Base-by-base conservation (phyloP, 1,140 invertebrate species). In the Sminthurides bifidus region DNA sequence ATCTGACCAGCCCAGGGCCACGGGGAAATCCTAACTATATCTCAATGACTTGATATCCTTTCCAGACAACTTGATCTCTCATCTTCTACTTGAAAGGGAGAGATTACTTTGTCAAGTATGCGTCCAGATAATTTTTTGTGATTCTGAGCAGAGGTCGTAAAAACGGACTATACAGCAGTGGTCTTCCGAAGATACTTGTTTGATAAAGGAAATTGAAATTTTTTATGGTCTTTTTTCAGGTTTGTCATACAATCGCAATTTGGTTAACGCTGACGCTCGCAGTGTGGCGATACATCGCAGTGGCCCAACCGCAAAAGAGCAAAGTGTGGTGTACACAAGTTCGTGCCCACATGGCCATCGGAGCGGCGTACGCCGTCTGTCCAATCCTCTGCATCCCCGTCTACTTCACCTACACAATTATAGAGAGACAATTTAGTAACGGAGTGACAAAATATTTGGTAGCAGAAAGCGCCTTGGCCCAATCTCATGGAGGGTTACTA, bases 241-340 rank as follows among this genome's bases (percentile, higher is more conserved):
- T 90, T 1, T 82, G 83, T 66, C 92, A 96, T 69, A 93, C 91
- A 0, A 86, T 93, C 38, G 90, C 89, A 0, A 93, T 92, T 52
- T 92, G 85, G 79, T 69, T 95, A 53, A 93, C 91, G 0, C 83
- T 95, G 0, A 86, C 85, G 1, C 69, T 95, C 31, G 91, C 92
- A 0, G 81, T 94, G 4, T 96, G 92, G 85, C 75, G 92, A 5
- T 95, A 90, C 68, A 82, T 95, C 17, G 89, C 87, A 1, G 86
- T 93, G 0, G 83, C 79, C 1, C 79, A 81, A 70, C 71, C 56
- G 67, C 68, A 54, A 85, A 87, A 0, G 83, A 87, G 55, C 76
- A 76, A 29, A 85, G 86, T 71, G 73, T 85, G 84, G 79, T 91
- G 87, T 65, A 84, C 77, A 53, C 82, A 84, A 70, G 72, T 73